Evolutionary conservation across 2,888 invertebrate genomes (phyloP).

Genomic region (Ferdinandea cuprea): DNA sequence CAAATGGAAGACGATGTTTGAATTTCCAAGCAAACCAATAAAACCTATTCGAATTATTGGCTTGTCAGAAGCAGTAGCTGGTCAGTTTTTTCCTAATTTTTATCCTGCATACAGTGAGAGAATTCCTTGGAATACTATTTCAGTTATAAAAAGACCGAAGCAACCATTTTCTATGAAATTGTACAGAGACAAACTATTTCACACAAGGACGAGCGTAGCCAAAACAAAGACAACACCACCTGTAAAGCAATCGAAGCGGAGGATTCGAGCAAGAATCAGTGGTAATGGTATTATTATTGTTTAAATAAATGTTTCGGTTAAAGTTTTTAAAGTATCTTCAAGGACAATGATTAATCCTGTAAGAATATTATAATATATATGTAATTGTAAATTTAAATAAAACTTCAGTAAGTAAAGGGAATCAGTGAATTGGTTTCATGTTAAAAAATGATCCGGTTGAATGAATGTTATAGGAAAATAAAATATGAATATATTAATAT

Average conservation of each 20-base stretch:
- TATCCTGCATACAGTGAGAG: constrained; percentile 34
- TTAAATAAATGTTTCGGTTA: neutral
- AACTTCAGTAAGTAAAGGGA: too few relatives aligned
- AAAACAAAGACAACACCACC: neutral
- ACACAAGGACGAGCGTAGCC: neutral
- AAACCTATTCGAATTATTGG: constrained; percentile 30
- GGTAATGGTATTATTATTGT: constrained; percentile 33
- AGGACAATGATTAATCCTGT: too few relatives aligned
- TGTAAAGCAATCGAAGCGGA: neutral
- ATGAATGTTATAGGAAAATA: too few relatives aligned
- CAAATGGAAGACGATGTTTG: constrained; percentile 52
- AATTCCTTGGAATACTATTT: constrained; percentile 29
- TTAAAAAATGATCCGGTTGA: too few relatives aligned
- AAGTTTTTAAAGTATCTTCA: too few relatives aligned
- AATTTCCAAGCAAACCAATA: constrained; percentile 32
- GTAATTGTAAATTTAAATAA: too few relatives aligned
- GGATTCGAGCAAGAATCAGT: neutral
- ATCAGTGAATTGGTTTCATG: too few relatives aligned
- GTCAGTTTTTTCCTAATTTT: constrained; percentile 39
- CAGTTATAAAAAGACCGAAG: neutral
- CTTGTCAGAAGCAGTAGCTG: constrained; percentile 57
- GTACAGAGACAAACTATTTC: neutral
- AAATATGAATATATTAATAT: too few relatives aligned
- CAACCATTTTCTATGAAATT: neutral
- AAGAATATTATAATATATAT: too few relatives aligned